phyloP scores from a whole-genome alignment of 2,113 vertebrate genomes.

The Telmatochromis brichardi region DNA sequence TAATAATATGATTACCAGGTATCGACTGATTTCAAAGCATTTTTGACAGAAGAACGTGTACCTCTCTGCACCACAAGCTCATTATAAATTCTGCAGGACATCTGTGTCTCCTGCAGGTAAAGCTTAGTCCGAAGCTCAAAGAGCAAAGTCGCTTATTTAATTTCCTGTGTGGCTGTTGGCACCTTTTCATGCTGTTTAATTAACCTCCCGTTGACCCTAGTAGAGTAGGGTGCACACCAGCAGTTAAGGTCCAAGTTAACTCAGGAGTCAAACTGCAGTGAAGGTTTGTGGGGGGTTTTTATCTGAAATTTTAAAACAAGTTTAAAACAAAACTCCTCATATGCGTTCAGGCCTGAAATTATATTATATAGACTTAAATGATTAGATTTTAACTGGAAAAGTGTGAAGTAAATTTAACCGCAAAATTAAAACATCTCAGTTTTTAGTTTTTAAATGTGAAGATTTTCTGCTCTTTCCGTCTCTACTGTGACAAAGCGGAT shows the following conservation, averaged over 20 bases:
- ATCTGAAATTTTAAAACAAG: neutral
- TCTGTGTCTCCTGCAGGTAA: neutral
- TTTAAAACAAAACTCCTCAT: neutral
- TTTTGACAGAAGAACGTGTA: neutral
- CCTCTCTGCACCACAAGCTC: neutral
- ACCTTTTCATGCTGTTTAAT: neutral
- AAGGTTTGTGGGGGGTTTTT: fast-evolving
- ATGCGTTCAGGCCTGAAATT: neutral
- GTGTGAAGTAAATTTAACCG: neutral
- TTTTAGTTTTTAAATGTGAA: neutral
- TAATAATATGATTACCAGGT: neutral
- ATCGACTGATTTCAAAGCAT: slow-evolving; percentile 8
- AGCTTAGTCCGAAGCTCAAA: neutral
- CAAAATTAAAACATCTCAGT: neutral
- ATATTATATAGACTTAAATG: neutral
- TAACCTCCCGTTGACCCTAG: neutral
- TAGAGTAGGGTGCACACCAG: neutral
- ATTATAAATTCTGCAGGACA: neutral
- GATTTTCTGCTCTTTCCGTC: neutral
- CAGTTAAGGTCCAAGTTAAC: neutral
- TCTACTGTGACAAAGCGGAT: neutral
- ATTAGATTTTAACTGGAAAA: neutral
- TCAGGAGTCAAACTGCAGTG: neutral
- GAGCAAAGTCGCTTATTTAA: neutral
- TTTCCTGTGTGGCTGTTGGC: neutral